phyloP scores from a whole-genome alignment of 2,888 invertebrate species.

The Leistus spinibarbis region DNA sequence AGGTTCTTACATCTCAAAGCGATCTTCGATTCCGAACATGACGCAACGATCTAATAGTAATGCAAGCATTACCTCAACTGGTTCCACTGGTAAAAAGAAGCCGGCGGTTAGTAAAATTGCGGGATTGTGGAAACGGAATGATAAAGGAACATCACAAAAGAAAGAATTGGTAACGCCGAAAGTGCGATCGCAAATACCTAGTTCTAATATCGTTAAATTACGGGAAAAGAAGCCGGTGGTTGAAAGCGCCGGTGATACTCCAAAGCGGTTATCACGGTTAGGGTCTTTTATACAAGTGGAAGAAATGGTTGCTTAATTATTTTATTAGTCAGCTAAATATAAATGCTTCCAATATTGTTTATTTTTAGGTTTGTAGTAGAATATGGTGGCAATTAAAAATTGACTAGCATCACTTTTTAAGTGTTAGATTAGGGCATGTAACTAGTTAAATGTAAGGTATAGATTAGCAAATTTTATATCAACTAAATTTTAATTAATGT shows the following conservation, averaged over 20 bases:
- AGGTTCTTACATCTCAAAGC: constrained; percentile 4
- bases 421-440: background rate
- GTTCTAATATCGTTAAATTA: constrained; percentile 41
- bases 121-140: constrained; percentile 79
- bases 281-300: constrained; percentile 61
- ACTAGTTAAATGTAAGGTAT: background rate
- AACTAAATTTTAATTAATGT: background rate
- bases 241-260: constrained; percentile 48
- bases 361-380: background rate
- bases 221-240: constrained; percentile 44
- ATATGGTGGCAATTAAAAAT: background rate
- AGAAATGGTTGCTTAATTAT: constrained; percentile 41
- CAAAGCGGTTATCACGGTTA: constrained; percentile 59
- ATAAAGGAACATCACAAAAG: constrained; percentile 64
- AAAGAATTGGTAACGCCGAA: constrained; percentile 53
- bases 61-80: constrained; percentile 63
- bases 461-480: background rate
- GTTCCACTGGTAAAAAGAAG: constrained; percentile 57
- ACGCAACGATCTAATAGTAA: constrained; percentile 64
- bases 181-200: background rate
- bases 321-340: background rate
- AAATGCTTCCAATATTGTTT: background rate
- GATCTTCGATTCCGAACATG: constrained; percentile 46
- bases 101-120: constrained; percentile 81
- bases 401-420: background rate